Evolutionary conservation across 2,888 invertebrate genomes (phyloP).

Genomic region (Rosalia funebris): DNA sequence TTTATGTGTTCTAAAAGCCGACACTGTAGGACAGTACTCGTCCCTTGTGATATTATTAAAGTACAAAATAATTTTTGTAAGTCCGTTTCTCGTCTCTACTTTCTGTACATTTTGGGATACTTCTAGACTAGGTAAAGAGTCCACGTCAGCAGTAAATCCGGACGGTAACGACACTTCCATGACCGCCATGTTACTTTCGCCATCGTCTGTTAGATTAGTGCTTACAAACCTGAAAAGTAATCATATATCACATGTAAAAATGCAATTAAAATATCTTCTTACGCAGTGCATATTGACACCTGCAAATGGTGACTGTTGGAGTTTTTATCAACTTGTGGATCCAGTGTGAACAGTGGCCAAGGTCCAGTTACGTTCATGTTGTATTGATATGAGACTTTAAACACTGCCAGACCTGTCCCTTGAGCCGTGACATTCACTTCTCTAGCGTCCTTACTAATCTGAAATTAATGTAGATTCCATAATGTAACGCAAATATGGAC

Average conservation of each 20-base stretch:
- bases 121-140: slow-evolving; percentile 73
- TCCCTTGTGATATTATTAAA: slow-evolving; percentile 72
- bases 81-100: slow-evolving; percentile 75
- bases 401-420: slow-evolving; percentile 82
- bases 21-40: slow-evolving; percentile 85
- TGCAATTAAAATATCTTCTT: slow-evolving; percentile 46
- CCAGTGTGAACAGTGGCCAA: slow-evolving; percentile 86
- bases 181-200: slow-evolving; percentile 88
- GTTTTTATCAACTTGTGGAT: slow-evolving; percentile 85
- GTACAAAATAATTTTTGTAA: slow-evolving; percentile 75
- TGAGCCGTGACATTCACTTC: slow-evolving; percentile 78
- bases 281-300: slow-evolving; percentile 85
- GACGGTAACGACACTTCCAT: slow-evolving; percentile 91
- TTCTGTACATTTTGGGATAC: slow-evolving; percentile 71
- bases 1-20: slow-evolving; percentile 83
- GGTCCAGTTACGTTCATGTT: slow-evolving; percentile 88
- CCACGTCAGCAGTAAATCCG: slow-evolving; percentile 86
- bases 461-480: too few relatives aligned
- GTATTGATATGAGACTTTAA: slow-evolving; percentile 83
- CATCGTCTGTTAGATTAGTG: slow-evolving; percentile 68
- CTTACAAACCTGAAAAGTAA: slow-evolving; percentile 70
- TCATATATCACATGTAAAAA: background rate
- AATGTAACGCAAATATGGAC: too few relatives aligned
- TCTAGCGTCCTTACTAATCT: slow-evolving; percentile 66
- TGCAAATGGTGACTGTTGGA: slow-evolving; percentile 81